These are phyloP conservation scores for Pseudomyrmex flavicornis DNA, from an alignment of 1,140 invertebrate species.

Conservation along the genomic window DNA sequence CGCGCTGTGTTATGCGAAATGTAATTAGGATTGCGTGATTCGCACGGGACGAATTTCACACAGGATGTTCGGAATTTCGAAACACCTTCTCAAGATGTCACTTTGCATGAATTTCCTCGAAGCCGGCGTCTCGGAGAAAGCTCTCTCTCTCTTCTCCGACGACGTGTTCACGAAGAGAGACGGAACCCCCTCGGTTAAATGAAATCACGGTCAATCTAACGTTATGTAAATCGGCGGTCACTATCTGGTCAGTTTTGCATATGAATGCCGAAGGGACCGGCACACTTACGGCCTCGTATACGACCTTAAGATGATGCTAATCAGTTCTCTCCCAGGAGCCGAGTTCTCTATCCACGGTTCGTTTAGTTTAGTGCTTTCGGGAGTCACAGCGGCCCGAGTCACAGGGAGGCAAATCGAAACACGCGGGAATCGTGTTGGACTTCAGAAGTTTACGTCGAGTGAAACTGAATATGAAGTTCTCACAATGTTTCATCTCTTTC, in stretches of 20 bases:
- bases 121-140: constrained; percentile 26
- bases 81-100: constrained; percentile 63
- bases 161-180: constrained; percentile 18
- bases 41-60: not conserved
- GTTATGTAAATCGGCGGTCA: constrained; percentile 84
- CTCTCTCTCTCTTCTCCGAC: constrained; percentile 69
- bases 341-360: constrained; percentile 74
- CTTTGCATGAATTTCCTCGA: constrained; percentile 71
- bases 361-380: constrained; percentile 79
- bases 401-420: not conserved
- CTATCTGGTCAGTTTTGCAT: constrained; percentile 84
- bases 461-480: not conserved
- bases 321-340: constrained; percentile 75
- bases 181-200: constrained; percentile 71
- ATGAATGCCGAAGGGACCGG: constrained; percentile 79
- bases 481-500: not conserved
- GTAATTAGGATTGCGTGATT: constrained; percentile 14
- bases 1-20: not conserved
- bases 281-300: constrained; percentile 68
- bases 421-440: constrained; percentile 15
- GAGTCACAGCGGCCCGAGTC: constrained; percentile 40
- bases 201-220: constrained; percentile 85
- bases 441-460: not conserved
- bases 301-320: constrained; percentile 82
- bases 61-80: constrained; percentile 49